A percentile compares a stretch with the other conserved stretches of the same genome.
Evolutionary conservation across 2,113 vertebrate genomes (phyloP).

Genomic region (Delphinapterus leucas): DNA sequence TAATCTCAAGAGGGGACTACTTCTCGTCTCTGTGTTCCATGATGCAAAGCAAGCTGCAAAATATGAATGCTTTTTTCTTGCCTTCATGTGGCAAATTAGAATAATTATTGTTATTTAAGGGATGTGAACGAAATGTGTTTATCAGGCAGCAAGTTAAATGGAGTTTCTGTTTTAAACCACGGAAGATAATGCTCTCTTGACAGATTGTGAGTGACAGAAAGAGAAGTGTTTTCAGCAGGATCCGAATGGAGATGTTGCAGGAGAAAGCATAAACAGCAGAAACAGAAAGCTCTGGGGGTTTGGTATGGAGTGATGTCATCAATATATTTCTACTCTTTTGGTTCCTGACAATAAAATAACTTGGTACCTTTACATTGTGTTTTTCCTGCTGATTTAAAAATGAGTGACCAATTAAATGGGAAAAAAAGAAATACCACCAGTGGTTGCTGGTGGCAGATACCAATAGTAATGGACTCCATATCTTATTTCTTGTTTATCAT

Average conservation of each 20-base stretch:
- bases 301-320: not conserved
- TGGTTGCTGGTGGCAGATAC: not conserved
- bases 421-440: not conserved
- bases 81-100: constrained; percentile 57
- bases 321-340: constrained; percentile 1
- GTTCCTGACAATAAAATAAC: constrained; percentile 22
- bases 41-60: constrained; percentile 40
- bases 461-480: not conserved
- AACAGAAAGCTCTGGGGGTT: not conserved
- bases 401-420: not conserved
- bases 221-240: constrained; percentile 44
- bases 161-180: constrained; percentile 59
- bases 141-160: constrained; percentile 60
- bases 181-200: constrained; percentile 54
- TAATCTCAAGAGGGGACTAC: not conserved
- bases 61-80: not conserved
- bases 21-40: not conserved
- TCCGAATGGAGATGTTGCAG: constrained; percentile 47
- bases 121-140: constrained; percentile 58
- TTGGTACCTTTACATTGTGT: not conserved
- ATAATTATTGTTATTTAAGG: constrained; percentile 64
- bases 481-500: not conserved
- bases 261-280: constrained; percentile 23
- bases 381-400: not conserved
- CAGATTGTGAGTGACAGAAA: constrained; percentile 67